phyloP scores from a whole-genome alignment of 2,888 invertebrate genomes.

The Lottia gigantea region DNA sequence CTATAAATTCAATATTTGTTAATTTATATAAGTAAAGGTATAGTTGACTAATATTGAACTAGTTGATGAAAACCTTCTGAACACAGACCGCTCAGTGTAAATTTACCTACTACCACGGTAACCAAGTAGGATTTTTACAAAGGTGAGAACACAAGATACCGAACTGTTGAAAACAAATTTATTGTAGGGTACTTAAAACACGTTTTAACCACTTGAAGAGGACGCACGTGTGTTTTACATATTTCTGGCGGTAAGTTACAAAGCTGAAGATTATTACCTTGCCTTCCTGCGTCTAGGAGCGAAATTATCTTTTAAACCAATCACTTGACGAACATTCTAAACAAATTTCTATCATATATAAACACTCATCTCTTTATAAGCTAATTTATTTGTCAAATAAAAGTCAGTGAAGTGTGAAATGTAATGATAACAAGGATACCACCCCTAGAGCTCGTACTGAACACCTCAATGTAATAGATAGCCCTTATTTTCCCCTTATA shows the following conservation, averaged over 20 bases:
- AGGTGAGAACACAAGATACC: background rate
- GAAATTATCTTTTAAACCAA: constrained; percentile 10
- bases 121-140: no score
- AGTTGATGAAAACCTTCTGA: no score
- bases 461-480: background rate
- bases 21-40: no score
- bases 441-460: background rate
- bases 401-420: background rate
- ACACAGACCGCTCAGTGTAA: no score
- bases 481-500: constrained; percentile 2
- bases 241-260: background rate
- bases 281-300: background rate
- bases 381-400: constrained; percentile 6
- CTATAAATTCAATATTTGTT: no score
- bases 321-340: constrained; percentile 6
- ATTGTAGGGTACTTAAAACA: background rate
- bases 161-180: constrained; percentile 1
- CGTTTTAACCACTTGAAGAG: background rate
- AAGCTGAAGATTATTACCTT: background rate
- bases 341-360: constrained; percentile 1
- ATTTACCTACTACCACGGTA: no score
- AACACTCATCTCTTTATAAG: constrained; percentile 5
- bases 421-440: background rate
- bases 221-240: constrained; percentile 1
- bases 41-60: no score